Percentiles rank a stretch among this genome's conserved stretches.
These are phyloP conservation scores for Pterophyllum scalare DNA, from an alignment of 2,113 vertebrate species.

Conservation along the genomic window DNA sequence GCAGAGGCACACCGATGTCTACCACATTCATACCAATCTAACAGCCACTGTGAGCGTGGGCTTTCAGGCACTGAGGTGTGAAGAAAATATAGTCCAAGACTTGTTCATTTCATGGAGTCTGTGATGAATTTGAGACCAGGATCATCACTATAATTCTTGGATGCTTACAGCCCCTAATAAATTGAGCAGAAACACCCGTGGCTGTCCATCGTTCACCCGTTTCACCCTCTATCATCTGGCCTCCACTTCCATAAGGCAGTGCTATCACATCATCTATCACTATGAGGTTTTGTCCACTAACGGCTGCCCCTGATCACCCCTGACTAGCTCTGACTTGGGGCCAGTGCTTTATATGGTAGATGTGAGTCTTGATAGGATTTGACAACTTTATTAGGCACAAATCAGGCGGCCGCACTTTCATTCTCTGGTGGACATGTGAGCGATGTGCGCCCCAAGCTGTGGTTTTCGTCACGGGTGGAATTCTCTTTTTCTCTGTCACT, in stretches of 20 bases:
- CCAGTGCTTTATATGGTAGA: slow-evolving; percentile 63
- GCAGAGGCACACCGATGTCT: slow-evolving; percentile 9
- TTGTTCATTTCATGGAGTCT: slow-evolving; percentile 7
- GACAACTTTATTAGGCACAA: slow-evolving; percentile 82
- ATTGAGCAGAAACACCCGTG: slow-evolving; percentile 37
- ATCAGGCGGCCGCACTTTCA: slow-evolving; percentile 62
- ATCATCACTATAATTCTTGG: slow-evolving; percentile 21
- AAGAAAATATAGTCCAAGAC: slow-evolving; percentile 8
- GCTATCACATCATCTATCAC: slow-evolving; percentile 70
- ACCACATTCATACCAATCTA: slow-evolving; percentile 12
- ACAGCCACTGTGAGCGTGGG: slow-evolving; percentile 31
- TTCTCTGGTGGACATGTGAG: slow-evolving; percentile 59
- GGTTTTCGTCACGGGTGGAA: slow-evolving; percentile 44
- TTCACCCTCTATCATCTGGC: slow-evolving; percentile 53
- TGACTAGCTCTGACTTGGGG: slow-evolving; percentile 59
- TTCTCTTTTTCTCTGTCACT: slow-evolving; percentile 44
- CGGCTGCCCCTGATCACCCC: slow-evolving; percentile 58
- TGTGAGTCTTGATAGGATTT: slow-evolving; percentile 79
- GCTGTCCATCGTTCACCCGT: slow-evolving; percentile 37
- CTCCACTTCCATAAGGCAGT: slow-evolving; percentile 44
- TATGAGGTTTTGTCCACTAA: slow-evolving; percentile 57
- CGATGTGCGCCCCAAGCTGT: slow-evolving; percentile 53
- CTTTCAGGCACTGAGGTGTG: slow-evolving; percentile 1
- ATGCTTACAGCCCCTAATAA: slow-evolving; percentile 47
- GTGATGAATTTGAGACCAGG: neutral